A percentile compares a stretch with the other conserved stretches of the same genome.
Conservation (phyloP, 2,888 invertebrate species). For the Sarcophaga rosellei region DNA sequence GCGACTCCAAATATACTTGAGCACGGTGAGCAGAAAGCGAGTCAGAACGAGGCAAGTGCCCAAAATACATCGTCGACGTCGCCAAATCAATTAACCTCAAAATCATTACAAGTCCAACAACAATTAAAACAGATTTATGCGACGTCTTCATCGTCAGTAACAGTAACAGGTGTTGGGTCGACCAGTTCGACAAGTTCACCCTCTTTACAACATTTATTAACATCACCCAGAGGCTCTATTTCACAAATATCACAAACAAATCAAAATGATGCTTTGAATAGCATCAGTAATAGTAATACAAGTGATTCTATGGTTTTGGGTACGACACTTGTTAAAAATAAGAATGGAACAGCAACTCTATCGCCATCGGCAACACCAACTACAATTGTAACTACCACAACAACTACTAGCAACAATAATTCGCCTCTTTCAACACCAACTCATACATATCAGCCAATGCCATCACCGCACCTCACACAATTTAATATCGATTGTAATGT, state of each 20-base stretch:
- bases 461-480: conserved; percentile 33
- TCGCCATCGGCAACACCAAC: conserved; percentile 66
- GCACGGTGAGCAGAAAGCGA: conserved; percentile 81
- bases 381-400: conserved; percentile 78
- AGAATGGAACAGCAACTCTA: conserved; percentile 69
- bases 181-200: conserved; percentile 54
- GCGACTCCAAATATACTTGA: conserved; percentile 79
- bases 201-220: conserved; percentile 77
- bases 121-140: conserved; percentile 54
- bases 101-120: conserved; percentile 39
- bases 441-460: conserved; percentile 54
- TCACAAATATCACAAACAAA: conserved; percentile 69
- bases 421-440: conserved; percentile 72
- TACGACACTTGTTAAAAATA: conserved; percentile 66
- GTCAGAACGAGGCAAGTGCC: conserved; percentile 83
- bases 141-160: conserved; percentile 61
- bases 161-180: conserved; percentile 66
- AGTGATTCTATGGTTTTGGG: conserved; percentile 74
- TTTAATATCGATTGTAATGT: conserved; percentile 5
- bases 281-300: conserved; percentile 28
- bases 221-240: conserved; percentile 73
- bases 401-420: conserved; percentile 74
- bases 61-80: conserved; percentile 78
- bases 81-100: conserved; percentile 71
- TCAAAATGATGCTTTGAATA: conserved; percentile 60